phyloP scores from a whole-genome alignment of 2,797 vertebrate species.

The Hyperoplus immaculatus region DNA sequence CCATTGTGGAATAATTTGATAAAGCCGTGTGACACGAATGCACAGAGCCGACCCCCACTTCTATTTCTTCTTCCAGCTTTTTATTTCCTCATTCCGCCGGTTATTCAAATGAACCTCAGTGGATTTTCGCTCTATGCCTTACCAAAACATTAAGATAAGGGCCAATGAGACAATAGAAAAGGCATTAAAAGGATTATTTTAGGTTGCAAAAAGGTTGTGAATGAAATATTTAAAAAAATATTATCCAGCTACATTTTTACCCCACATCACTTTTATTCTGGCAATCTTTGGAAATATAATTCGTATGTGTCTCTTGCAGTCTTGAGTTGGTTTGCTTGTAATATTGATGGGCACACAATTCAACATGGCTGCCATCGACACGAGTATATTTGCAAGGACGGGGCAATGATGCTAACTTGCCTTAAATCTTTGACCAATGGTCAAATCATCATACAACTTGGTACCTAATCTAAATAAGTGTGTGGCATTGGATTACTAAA shows the following conservation, averaged over 20 bases:
- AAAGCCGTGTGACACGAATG: constrained; percentile 80
- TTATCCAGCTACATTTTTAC: constrained; percentile 23
- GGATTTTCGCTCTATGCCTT: constrained; percentile 64
- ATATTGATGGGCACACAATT: background rate
- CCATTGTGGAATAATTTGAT: constrained; percentile 82
- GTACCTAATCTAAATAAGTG: too few relatives aligned
- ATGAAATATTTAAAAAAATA: constrained; percentile 45
- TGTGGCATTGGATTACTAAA: too few relatives aligned
- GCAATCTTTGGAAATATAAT: constrained; percentile 22
- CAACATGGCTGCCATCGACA: too few relatives aligned
- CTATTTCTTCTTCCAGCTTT: constrained; percentile 68
- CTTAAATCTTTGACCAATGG: too few relatives aligned
- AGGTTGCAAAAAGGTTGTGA: constrained; percentile 44
- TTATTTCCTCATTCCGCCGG: constrained; percentile 74
- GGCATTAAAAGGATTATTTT: constrained; percentile 59
- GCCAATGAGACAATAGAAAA: constrained; percentile 66
- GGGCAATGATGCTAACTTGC: too few relatives aligned
- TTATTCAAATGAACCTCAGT: constrained; percentile 79
- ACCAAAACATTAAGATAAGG: constrained; percentile 69
- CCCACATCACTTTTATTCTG: constrained; percentile 10
- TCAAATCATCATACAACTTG: too few relatives aligned
- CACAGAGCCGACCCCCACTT: constrained; percentile 69
- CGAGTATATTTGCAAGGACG: too few relatives aligned
- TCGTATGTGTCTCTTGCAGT: constrained; percentile 15
- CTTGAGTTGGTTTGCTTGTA: constrained; percentile 26